A percentile compares a stretch with the other conserved stretches of the same genome.
phyloP scores from a whole-genome alignment of 2,113 vertebrate genomes.

The Bujurquina vittata region DNA sequence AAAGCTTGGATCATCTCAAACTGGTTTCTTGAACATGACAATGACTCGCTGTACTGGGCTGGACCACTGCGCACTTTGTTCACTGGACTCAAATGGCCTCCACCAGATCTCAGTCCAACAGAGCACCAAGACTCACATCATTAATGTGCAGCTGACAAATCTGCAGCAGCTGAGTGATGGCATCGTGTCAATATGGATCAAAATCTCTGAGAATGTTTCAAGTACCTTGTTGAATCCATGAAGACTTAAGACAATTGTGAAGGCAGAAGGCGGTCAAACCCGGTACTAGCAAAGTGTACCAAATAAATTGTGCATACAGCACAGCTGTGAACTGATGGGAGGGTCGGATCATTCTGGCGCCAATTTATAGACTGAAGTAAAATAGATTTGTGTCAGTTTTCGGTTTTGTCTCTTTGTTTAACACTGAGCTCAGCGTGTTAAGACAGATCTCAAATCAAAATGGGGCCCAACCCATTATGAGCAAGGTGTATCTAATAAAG shows the following conservation, averaged over 20 bases:
- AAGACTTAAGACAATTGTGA: too few species aligned
- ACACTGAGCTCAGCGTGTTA: not conserved
- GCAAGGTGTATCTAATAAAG: not conserved
- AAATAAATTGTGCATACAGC: not conserved
- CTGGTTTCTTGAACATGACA: not conserved
- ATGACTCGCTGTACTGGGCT: not conserved
- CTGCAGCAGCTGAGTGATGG: rapidly evolving
- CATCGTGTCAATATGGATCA: not conserved
- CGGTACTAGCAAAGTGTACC: too few species aligned
- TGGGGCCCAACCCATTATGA: not conserved
- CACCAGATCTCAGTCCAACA: not conserved
- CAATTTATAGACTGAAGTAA: not conserved
- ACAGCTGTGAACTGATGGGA: not conserved
- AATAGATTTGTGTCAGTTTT: not conserved
- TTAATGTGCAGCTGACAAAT: not conserved
- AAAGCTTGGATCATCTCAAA: not conserved
- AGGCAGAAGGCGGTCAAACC: too few species aligned
- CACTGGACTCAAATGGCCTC: not conserved
- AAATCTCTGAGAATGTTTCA: not conserved
- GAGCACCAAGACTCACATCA: not conserved
- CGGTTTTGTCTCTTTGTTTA: not conserved
- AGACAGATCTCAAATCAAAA: not conserved
- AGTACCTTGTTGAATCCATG: not conserved
- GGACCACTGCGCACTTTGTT: not conserved
- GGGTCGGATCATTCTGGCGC: not conserved